Base-by-base conservation (phyloP, 92 coral and sea anemone genomes). In the Porites evermanni region DNA sequence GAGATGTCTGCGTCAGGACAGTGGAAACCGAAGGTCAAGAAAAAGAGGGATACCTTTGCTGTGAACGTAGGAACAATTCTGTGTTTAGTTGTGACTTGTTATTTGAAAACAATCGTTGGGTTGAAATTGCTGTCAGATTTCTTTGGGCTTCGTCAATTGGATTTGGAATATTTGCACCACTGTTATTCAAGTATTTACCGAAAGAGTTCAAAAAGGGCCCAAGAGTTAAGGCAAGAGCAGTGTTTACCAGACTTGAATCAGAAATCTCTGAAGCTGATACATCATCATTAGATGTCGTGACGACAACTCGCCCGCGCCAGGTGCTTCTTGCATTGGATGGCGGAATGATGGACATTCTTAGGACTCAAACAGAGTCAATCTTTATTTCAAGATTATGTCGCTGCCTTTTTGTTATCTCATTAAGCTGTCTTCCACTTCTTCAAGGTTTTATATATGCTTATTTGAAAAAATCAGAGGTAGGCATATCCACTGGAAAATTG, bases 171-270 rank as follows among this genome's bases (percentile, higher is more conserved):
- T 86, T 94, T 38, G 91, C 96, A 21, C 99, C 99, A 17, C 88
- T 97, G 50, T 75, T 97, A 68, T 93, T 95, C 78, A 97, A 91
- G 78, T 97, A 97, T 86, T 80, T 97, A 23, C 99, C 99, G 17
- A 95, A 91, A 87, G 98, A 93, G 88, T 92, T 95, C 63, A 90
- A 86, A 21, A 87, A 86, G 69, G 89, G 95, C 19, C 90, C 91
- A 5, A 89, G 78, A 44, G 81, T 67, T 16, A 91, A 88, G 72
- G 72, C 86, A 81, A 73, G 60, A 53, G 79, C 91, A 65, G 84
- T 74, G 12, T 64, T 88, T 77, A 78, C 77, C 17, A 81, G 92
- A 20, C 64, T 84, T 18, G 89, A 80, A 38, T 90, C 96, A 6
- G 82, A 83, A 71, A 79, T 82, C n/a, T 75, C 84, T 14, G 95